Percentiles rank a stretch among this genome's conserved stretches.
phyloP scores from a whole-genome alignment of 2,113 vertebrate genomes.

The Natator depressus region DNA sequence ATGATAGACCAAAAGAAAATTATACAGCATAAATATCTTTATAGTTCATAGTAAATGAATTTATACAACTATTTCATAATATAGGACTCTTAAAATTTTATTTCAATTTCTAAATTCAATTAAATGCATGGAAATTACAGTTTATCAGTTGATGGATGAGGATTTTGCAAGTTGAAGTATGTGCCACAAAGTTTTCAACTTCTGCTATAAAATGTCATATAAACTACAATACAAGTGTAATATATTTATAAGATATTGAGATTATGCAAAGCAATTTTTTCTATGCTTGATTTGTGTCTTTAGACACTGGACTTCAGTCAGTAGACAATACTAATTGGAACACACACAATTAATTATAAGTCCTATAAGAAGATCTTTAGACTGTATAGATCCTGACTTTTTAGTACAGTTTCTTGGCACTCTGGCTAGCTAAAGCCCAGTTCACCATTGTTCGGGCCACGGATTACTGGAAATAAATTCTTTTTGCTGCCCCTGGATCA shows the following conservation, averaged over 20 bases:
- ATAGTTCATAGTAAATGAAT: not conserved
- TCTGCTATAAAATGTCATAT: not conserved
- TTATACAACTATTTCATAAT: not conserved
- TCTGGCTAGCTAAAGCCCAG: not conserved
- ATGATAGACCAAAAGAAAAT: not conserved
- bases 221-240: not conserved
- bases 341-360: not conserved
- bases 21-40: not conserved
- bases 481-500: not conserved
- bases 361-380: not conserved
- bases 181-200: not conserved
- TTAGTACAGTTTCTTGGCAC: not conserved
- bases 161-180: not conserved
- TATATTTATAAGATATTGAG: not conserved
- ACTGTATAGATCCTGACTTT: accelerated
- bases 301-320: not conserved
- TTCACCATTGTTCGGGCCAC: not conserved
- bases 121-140: not conserved
- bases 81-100: not conserved
- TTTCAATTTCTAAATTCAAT: not conserved
- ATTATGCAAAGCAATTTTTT: not conserved
- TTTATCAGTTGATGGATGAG: not conserved
- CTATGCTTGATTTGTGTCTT: not conserved
- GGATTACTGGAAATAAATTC: not conserved
- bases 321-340: not conserved